phyloP scores from a whole-genome alignment of 2,113 vertebrate species.

The Heterochromis multidens region DNA sequence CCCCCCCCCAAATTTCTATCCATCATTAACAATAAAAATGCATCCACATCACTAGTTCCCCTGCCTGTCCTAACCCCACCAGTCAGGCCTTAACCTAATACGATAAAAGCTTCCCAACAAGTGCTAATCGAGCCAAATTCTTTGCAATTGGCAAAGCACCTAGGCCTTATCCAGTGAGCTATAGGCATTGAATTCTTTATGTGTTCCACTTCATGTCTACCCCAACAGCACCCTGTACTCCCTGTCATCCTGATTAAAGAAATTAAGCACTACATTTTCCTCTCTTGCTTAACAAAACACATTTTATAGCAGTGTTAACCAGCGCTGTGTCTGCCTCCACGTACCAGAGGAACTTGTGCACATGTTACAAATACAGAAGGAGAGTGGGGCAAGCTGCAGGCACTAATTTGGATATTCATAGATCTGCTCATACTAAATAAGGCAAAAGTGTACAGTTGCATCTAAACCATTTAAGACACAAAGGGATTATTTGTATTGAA shows the following conservation, averaged over 20 bases:
- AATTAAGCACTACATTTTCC: neutral
- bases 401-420: neutral
- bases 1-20: too few relatives aligned
- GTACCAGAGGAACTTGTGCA: neutral
- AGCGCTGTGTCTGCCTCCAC: fast-evolving
- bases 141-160: neutral
- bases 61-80: too few relatives aligned
- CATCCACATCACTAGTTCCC: too few relatives aligned
- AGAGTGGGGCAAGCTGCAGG: neutral
- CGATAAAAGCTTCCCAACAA: neutral
- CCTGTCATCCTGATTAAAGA: neutral
- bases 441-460: neutral
- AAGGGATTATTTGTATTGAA: neutral
- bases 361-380: neutral
- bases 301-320: neutral
- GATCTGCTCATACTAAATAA: neutral
- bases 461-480: neutral
- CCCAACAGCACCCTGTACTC: neutral
- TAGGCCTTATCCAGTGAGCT: neutral
- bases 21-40: too few relatives aligned
- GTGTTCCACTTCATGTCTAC: neutral
- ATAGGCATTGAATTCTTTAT: too few relatives aligned
- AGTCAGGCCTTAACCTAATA: neutral
- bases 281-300: neutral
- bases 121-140: neutral